Conservation (phyloP, 2,888 invertebrate genomes). For the Acanthococcus lagerstroemiae region DNA sequence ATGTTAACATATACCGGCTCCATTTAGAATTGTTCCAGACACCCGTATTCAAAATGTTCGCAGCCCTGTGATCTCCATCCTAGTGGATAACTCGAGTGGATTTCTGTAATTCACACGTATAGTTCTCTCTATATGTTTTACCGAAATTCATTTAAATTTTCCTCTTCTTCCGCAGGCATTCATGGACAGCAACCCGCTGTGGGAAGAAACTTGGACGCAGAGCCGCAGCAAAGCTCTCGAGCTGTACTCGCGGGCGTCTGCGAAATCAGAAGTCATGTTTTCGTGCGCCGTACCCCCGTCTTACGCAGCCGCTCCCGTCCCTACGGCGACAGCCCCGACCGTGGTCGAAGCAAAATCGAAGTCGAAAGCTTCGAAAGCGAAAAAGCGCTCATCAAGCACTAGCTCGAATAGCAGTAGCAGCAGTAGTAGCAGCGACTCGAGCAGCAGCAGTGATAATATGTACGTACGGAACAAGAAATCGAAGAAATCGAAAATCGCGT, state of each 20-base stretch:
- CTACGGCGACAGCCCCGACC: too few relatives aligned
- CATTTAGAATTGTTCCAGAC: too few relatives aligned
- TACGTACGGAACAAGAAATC: not conserved
- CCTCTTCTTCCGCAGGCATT: slow-evolving; percentile 51
- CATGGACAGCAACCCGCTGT: slow-evolving; percentile 72
- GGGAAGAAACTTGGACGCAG: slow-evolving; percentile 77
- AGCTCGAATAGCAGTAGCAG: slow-evolving; percentile 4
- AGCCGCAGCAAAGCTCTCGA: slow-evolving; percentile 61
- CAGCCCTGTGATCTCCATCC: too few relatives aligned
- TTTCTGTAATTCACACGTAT: not conserved
- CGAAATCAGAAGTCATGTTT: not conserved
- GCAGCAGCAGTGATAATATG: not conserved
- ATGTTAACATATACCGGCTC: too few relatives aligned
- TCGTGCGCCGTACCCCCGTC: not conserved
- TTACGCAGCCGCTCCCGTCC: not conserved
- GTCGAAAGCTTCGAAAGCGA: not conserved
- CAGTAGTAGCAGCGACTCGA: not conserved
- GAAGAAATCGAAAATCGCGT: not conserved
- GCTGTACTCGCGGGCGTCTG: too few relatives aligned
- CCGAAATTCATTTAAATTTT: not conserved
- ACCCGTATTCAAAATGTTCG: too few relatives aligned
- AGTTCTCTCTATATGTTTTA: not conserved
- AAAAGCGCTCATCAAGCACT: not conserved
- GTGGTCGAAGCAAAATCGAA: not conserved
- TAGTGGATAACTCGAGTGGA: too few relatives aligned